Conservation (phyloP, 1,140 invertebrate species). For the Agrilus planipennis region DNA sequence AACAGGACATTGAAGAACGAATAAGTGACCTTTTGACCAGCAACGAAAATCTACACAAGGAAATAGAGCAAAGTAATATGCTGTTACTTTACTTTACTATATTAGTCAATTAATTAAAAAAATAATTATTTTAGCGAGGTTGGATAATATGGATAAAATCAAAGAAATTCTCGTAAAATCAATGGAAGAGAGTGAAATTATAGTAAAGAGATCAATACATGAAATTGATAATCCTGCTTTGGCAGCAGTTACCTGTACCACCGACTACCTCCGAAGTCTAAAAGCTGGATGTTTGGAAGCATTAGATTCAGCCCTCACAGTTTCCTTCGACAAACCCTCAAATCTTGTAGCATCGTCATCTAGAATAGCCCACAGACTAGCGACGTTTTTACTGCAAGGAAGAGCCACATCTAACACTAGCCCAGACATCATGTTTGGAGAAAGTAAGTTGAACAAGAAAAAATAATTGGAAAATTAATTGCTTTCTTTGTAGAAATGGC, state of each 20-base stretch:
- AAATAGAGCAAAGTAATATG: constrained; percentile 1
- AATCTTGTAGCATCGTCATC: constrained; percentile 16
- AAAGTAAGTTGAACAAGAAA: constrained; percentile 55
- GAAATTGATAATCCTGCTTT: constrained; percentile 59
- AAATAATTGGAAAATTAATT: background rate
- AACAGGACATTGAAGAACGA: constrained; percentile 28
- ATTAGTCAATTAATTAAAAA: background rate
- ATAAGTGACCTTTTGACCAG: constrained; percentile 28
- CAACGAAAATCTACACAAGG: constrained; percentile 23
- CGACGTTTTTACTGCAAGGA: constrained; percentile 52
- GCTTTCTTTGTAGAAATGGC: constrained; percentile 40
- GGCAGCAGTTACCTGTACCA: constrained; percentile 53
- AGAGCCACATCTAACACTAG: constrained; percentile 59
- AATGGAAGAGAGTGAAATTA: constrained; percentile 45
- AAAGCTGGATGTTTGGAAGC: constrained; percentile 30
- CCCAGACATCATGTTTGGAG: constrained; percentile 58
- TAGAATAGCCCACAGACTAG: constrained; percentile 38
- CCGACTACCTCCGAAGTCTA: constrained; percentile 48
- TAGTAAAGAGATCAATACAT: constrained; percentile 48
- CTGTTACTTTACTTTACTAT: background rate
- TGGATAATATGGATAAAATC: background rate
- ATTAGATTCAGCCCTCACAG: constrained; percentile 20
- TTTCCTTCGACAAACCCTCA: constrained; percentile 14
- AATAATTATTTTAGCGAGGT: background rate
- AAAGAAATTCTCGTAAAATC: constrained; percentile 18